Percentiles rank a stretch among this genome's conserved stretches.
Conservation (phyloP, 2,113 vertebrate genomes). For the pig (Sus scrofa) region DNA sequence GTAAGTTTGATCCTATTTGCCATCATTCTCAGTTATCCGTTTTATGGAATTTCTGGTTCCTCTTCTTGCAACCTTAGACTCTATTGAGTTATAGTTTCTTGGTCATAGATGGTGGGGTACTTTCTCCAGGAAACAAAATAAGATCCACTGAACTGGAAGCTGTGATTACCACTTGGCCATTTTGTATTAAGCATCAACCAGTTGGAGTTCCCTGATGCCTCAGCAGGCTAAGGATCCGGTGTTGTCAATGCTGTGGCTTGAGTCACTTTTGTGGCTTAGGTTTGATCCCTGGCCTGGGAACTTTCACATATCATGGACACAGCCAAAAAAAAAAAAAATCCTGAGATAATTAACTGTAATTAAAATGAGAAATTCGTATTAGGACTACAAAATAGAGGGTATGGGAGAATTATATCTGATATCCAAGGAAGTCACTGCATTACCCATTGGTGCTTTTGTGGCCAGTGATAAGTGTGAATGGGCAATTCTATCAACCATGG, state of each 20-base stretch:
- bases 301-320: too few species aligned
- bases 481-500: not conserved
- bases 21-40: not conserved
- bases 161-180: not conserved
- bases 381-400: not conserved
- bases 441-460: not conserved
- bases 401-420: not conserved
- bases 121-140: not conserved
- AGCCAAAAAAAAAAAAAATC: too few species aligned
- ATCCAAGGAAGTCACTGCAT: not conserved
- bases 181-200: not conserved
- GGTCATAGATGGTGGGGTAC: not conserved
- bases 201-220: too few species aligned
- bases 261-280: too few species aligned
- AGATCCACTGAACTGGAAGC: not conserved
- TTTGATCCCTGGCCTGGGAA: too few species aligned
- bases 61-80: not conserved
- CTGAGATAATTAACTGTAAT: not conserved
- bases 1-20: not conserved
- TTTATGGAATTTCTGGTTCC: not conserved
- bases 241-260: too few species aligned
- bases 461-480: not conserved
- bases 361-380: not conserved
- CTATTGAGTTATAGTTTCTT: not conserved
- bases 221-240: too few species aligned